Base-by-base conservation (phyloP, 2,797 vertebrate genomes). In the Pagetopsis macropterus region DNA sequence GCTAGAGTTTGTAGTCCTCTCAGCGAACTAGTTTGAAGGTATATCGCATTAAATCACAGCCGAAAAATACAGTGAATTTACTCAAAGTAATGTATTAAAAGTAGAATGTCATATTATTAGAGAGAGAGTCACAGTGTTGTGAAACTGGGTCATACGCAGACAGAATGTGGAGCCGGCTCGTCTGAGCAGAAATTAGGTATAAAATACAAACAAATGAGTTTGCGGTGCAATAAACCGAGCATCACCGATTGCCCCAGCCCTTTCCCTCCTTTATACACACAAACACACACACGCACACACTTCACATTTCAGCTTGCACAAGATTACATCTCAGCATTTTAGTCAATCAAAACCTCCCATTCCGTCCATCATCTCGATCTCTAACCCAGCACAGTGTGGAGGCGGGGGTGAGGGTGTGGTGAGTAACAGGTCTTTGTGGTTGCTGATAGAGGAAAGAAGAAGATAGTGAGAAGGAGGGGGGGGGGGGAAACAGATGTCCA, bases 151-250 rank as follows among this genome's bases (percentile, higher is more conserved):
- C 94, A 95, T 75, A 49, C 83, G 70, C 87, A 89, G 84, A 86
- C 12, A 60, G 80, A 83, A 92, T 90, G 87, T 81, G 89, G 87
- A 90, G 87, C 87, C 78, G 89, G 89, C 91, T 91, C 60, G 81
- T 89, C 89, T 88, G 82, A 91, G 89, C 88, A 61, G 88, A 93
- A 95, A 95, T 93, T 92, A 93, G 91, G 88, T 94, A 92, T 93
- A 92, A 94, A 95, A 94, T 93, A 90, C 88, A 92, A 93, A 91
- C 90, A 94, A 94, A 94, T 94, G 89, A 93, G 87, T 91, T 93
- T 89, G 92, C 87, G 45, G 91, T 81, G 89, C 88, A 91, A 91
- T 91, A 92, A 93, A 90, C 84, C 57, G 61, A 92, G 90, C 81
- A 78, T 82, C 88, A 78, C 75, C 70, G 79, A 74, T 85, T 72